These are phyloP conservation scores for Hiodon tergisus DNA, from an alignment of 2,113 vertebrate species.

Conservation along the genomic window DNA sequence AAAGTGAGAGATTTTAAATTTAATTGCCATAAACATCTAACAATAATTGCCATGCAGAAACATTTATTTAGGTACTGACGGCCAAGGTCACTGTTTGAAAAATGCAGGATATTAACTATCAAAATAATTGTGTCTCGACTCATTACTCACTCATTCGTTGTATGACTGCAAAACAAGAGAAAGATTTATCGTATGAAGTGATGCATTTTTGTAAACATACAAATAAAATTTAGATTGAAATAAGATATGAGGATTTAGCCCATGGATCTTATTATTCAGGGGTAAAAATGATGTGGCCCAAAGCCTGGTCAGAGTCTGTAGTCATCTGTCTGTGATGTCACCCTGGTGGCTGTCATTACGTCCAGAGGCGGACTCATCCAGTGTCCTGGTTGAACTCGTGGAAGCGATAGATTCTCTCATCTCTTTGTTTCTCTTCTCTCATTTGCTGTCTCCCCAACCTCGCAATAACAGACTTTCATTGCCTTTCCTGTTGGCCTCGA, in stretches of 20 bases:
- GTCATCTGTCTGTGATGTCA: neutral
- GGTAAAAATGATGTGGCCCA: neutral
- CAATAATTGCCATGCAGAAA: too few species aligned
- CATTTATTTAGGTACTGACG: too few species aligned
- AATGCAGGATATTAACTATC: neutral
- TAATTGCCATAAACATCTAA: too few species aligned
- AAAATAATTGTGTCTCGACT: neutral
- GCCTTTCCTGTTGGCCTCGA: neutral
- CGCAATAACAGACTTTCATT: neutral
- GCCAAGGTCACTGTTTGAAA: neutral
- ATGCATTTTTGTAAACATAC: neutral
- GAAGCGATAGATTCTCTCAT: neutral
- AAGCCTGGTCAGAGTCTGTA: neutral
- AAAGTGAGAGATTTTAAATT: too few species aligned
- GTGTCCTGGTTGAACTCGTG: neutral
- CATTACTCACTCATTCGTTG: neutral
- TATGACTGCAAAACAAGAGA: neutral
- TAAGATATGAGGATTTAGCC: neutral
- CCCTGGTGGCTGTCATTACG: neutral
- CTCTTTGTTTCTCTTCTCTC: neutral
- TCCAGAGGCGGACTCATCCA: conserved; percentile 6
- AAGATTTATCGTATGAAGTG: neutral
- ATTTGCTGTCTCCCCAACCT: neutral
- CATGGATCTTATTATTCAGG: neutral
- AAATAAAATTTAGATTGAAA: conserved; percentile 8